These are phyloP conservation scores for Dasypus novemcinctus DNA, from an alignment of 2,113 vertebrate species.

Conservation along the genomic window DNA sequence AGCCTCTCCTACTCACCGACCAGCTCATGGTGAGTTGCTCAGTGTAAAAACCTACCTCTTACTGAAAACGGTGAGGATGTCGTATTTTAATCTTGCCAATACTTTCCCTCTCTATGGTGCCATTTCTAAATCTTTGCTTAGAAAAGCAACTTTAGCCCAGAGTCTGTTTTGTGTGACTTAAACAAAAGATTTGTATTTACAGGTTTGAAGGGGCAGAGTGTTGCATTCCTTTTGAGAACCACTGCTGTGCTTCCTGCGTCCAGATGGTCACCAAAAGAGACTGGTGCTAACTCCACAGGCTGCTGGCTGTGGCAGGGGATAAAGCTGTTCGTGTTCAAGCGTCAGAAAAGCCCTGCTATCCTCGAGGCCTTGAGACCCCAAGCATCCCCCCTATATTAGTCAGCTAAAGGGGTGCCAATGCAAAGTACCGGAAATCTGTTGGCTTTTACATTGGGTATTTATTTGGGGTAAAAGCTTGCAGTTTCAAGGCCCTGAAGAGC, in stretches of 20 bases:
- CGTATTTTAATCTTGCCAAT: not conserved
- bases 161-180: not conserved
- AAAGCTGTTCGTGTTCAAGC: not conserved
- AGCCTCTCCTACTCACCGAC: not conserved
- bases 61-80: not conserved
- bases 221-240: not conserved
- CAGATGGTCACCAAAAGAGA: not conserved
- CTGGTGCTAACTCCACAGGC: rapidly evolving
- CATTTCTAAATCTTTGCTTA: not conserved
- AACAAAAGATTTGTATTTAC: not conserved
- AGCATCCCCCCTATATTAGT: no score
- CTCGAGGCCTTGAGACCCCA: not conserved
- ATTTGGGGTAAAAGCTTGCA: no score
- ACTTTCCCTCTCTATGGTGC: not conserved
- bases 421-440: no score
- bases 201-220: not conserved
- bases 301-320: not conserved
- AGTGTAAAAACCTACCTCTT: not conserved
- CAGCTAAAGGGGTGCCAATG: no score
- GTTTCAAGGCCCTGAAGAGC: no score
- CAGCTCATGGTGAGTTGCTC: not conserved
- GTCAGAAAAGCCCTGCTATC: not conserved
- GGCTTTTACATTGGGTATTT: no score
- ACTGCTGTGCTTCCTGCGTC: not conserved
- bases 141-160: not conserved